Conservation (phyloP, 2,113 vertebrate species). For the Pipa parva region DNA sequence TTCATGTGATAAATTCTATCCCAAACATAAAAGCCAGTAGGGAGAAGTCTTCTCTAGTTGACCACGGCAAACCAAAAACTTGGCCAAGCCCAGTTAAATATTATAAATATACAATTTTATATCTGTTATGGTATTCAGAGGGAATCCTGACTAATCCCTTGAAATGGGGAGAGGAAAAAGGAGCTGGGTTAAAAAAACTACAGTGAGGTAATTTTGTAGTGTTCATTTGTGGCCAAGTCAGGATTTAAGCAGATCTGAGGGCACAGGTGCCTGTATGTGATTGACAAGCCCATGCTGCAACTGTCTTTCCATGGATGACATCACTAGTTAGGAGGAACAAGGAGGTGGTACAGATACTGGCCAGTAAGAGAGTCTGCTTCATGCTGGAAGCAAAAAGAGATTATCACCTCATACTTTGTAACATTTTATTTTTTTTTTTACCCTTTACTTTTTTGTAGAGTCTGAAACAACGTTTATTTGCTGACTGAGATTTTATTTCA, state of each 20-base stretch:
- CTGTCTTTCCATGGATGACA: slow-evolving; percentile 33
- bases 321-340: slow-evolving; percentile 19
- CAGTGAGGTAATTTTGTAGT: slow-evolving; percentile 31
- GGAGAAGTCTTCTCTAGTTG: neutral
- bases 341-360: neutral
- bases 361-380: neutral
- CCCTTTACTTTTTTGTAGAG: too few species aligned
- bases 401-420: too few species aligned
- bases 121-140: slow-evolving; percentile 3
- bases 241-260: slow-evolving; percentile 33
- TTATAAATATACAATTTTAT: slow-evolving; percentile 9
- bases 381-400: neutral
- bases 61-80: neutral
- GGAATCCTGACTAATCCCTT: slow-evolving; percentile 28
- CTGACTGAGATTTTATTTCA: too few species aligned
- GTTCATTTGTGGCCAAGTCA: slow-evolving; percentile 31
- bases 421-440: too few species aligned
- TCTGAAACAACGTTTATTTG: too few species aligned
- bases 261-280: slow-evolving; percentile 26
- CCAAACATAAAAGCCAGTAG: neutral
- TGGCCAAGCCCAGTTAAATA: neutral
- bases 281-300: slow-evolving; percentile 35
- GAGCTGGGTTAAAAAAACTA: slow-evolving; percentile 5
- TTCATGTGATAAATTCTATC: too few species aligned
- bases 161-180: slow-evolving; percentile 16